Evolutionary conservation across 2,113 vertebrate genomes (phyloP), one percentile per base, ranked within the genome.

Genomic region (Bujurquina vittata): DNA sequence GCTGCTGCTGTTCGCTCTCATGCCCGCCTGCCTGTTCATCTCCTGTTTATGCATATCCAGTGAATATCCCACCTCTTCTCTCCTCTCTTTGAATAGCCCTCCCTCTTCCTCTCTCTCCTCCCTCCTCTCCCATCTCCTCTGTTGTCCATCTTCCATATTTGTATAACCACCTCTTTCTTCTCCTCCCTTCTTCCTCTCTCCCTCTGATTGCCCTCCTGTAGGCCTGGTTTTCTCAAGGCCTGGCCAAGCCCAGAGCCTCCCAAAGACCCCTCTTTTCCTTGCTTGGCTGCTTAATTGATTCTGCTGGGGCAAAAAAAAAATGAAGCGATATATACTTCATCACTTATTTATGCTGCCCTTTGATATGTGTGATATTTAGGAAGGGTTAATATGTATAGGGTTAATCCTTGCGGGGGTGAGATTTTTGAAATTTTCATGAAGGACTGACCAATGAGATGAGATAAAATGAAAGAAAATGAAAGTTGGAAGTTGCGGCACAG

Each of bases 331-430:
- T 93, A 94, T 89, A 93, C 80, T 91, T 95, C 90, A 96, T 95
- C n/a, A 94, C 84, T 96, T 96, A 95, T 96, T 96, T 91, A 96
- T 88, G 77, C 73, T 82, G 84, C 63, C 87, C 95, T 96, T 96
- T 96, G 95, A 96, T 95, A 95, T 94, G 87, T 87, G 89, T 88
- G 91, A 94, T 95, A 94, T 96, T 95, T 96, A 95, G 94, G 94
- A 95, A 94, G 93, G 93, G 93, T 95, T 95, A 95, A 95, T 95
- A 95, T 94, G 94, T 95, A 95, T 93, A 92, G 93, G 91, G 89
- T 93, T 94, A 94, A 95, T 93, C 94, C 94, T 94, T 55, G 89
- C 84, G 94, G 88, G 72, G 72, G 83, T 52, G 84, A 85, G 84
- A 57, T 43, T 74, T 89, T 86, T 95, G 80, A 95, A 95, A 93